Conservation (phyloP, 2,113 vertebrate genomes). For the Pseudonaja textilis region DNA sequence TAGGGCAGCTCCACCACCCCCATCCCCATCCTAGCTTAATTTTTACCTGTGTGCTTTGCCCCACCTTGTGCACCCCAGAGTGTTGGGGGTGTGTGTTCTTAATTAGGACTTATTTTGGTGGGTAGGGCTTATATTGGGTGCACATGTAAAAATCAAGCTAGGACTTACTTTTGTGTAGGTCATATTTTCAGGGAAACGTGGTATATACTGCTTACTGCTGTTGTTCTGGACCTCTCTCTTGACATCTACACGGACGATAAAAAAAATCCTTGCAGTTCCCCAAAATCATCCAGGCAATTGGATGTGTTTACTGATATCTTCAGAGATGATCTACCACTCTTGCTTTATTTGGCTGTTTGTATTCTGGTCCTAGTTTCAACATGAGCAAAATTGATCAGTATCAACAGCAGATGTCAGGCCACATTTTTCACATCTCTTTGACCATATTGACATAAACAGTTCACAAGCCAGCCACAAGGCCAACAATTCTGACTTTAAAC, state of each 20-base stretch:
- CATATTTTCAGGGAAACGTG: too few relatives aligned
- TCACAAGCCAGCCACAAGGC: not conserved
- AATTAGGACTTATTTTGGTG: too few relatives aligned
- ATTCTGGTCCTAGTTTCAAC: not conserved
- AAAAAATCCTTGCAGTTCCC: not conserved
- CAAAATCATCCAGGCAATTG: not conserved
- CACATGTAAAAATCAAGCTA: too few relatives aligned
- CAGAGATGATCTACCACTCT: not conserved
- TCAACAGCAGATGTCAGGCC: not conserved
- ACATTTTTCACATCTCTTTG: not conserved
- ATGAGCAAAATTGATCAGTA: not conserved
- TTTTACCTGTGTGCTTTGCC: too few relatives aligned
- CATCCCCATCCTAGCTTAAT: too few relatives aligned
- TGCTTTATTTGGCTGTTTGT: not conserved
- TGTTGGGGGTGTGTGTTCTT: too few relatives aligned
- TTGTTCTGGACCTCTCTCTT: not conserved
- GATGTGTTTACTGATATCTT: not conserved
- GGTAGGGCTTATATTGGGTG: too few relatives aligned
- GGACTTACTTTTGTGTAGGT: too few relatives aligned
- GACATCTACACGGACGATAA: not conserved
- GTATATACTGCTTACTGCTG: not conserved
- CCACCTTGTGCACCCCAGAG: too few relatives aligned
- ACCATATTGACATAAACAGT: not conserved
- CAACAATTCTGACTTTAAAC: not conserved
- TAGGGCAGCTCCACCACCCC: too few relatives aligned